Evolutionary conservation across 2,888 invertebrate species (phyloP).

Genomic region (Archips xylosteana): DNA sequence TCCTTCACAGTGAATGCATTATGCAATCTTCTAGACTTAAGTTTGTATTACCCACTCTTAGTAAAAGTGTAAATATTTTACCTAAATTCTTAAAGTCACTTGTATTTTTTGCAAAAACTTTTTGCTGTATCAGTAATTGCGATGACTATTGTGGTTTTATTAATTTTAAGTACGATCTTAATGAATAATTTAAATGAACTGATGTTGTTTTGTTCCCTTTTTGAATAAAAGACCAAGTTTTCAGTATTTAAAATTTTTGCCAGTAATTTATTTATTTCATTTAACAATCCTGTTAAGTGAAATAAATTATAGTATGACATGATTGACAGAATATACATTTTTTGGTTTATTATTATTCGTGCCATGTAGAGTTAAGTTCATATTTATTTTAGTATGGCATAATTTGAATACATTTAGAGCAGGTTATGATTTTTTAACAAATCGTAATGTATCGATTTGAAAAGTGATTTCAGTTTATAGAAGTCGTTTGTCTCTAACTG

Average conservation of each 20-base stretch:
- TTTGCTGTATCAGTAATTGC: background rate
- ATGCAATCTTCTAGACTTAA: background rate
- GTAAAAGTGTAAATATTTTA: constrained; percentile 29
- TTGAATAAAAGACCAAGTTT: background rate
- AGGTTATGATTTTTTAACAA: background rate
- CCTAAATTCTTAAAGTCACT: constrained; percentile 14
- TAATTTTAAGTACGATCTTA: constrained; percentile 6
- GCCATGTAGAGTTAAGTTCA: constrained; percentile 7
- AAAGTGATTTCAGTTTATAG: background rate
- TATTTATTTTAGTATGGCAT: background rate
- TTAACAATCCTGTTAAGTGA: background rate
- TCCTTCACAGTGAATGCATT: background rate
- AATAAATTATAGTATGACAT: background rate
- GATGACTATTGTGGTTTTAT: constrained; percentile 18
- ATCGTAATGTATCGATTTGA: background rate
- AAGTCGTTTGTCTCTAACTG: background rate
- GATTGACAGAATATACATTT: background rate
- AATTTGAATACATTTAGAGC: background rate
- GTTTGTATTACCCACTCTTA: background rate
- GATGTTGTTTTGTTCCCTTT: constrained; percentile 8
- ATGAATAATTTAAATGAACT: constrained; percentile 14
- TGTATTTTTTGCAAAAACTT: constrained; percentile 14
- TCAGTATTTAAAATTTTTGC: background rate
- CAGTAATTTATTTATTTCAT: background rate
- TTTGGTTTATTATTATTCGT: background rate